Conservation (phyloP, 2,113 vertebrate species). For the Neogale vison region DNA sequence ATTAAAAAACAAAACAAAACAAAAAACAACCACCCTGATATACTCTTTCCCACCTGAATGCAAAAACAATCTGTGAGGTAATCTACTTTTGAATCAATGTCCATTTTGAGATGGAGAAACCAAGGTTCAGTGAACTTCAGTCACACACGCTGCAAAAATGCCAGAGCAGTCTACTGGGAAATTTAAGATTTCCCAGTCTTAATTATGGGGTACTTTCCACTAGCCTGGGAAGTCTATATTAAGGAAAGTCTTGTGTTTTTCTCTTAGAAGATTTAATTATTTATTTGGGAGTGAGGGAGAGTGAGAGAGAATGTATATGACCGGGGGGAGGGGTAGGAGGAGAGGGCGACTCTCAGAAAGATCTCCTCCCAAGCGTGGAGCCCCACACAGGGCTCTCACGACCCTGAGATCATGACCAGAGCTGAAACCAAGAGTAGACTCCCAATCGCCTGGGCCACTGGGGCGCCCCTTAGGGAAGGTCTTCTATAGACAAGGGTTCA, state of each 20-base stretch:
- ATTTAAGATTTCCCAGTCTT: background rate
- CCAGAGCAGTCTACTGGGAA: background rate
- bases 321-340: background rate
- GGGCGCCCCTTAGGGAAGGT: background rate
- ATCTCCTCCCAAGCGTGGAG: background rate
- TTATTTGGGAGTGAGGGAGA: background rate
- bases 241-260: background rate
- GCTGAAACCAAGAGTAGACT: background rate
- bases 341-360: background rate
- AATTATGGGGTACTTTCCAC: background rate
- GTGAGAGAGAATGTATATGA: background rate
- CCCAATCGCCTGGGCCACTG: background rate
- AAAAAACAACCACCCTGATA: background rate
- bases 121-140: background rate
- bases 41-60: background rate
- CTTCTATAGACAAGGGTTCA: background rate
- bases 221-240: background rate
- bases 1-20: background rate
- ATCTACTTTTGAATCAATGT: background rate
- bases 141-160: background rate
- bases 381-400: background rate
- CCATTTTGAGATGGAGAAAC: slow-evolving; percentile 38
- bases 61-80: background rate
- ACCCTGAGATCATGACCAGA: background rate
- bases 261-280: background rate